Conservation (phyloP, 2,113 vertebrate species). For the Chlorodrepanis virens region DNA sequence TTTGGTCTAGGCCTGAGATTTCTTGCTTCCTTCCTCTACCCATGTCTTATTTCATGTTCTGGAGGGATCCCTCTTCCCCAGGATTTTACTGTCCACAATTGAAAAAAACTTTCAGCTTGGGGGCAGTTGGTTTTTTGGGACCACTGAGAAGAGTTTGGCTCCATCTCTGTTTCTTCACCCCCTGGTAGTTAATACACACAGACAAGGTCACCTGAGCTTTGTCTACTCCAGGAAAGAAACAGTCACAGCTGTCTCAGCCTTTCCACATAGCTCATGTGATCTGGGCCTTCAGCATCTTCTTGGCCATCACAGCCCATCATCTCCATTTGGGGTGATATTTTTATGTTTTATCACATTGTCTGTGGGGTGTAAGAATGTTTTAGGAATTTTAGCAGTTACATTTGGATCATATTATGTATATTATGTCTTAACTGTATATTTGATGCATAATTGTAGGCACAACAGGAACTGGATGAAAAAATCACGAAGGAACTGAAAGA, state of each 20-base stretch:
- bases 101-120: background rate
- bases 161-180: background rate
- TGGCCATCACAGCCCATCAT: background rate
- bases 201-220: background rate
- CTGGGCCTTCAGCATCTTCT: background rate
- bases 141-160: background rate
- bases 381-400: background rate
- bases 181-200: background rate
- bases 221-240: background rate
- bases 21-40: background rate
- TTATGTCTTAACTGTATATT: background rate
- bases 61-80: background rate
- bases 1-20: background rate
- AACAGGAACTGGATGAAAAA: constrained; percentile 79
- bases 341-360: accelerated
- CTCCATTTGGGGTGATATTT: background rate
- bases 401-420: background rate
- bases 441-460: constrained; percentile 76
- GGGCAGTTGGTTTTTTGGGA: background rate
- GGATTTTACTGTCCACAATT: background rate
- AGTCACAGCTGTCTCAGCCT: background rate
- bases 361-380: background rate
- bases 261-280: background rate
- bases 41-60: background rate
- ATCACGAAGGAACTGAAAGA: constrained; percentile 79